Evolutionary conservation across 1,140 invertebrate genomes (phyloP), one percentile per base, ranked within the genome.

Genomic region (Acromyrmex charruanus): DNA sequence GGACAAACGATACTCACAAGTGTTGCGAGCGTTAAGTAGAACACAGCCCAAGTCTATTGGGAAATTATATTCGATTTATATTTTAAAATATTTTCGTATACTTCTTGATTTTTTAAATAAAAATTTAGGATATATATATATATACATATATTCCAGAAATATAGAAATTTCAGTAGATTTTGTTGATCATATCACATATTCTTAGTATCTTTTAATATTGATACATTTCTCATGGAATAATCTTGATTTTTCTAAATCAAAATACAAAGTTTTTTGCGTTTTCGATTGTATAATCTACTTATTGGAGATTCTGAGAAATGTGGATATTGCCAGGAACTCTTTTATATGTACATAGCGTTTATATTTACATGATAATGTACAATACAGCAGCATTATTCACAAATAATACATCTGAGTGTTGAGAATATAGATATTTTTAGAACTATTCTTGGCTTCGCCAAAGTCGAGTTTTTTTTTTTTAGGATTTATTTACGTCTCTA

Each of bases 311-410:
- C 3, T 28, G n/a, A 25, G 10, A 59, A 18, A 28, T 35, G 4
- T 35, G 4, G 35, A 2, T 14, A 21, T 39, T 9, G 18, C 18
- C 5, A 3, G 14, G 9, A 25, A 74, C 10, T 7, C 31, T 80
- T 82, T 89, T 77, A 69, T 88, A 89, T 88, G 81, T 90, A 89
- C 87, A 90, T 88, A 88, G 85, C 77, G 89, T 89, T 88, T 93
- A 90, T 93, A 94, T 94, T 94, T 94, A 93, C 91, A 94, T 88
- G 89, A 92, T 94, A 93, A 93, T 94, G 82, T 93, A 94, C 90
- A 93, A 88, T 88, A 87, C 85, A 91, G 88, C 87, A 87, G 89
- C 89, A 82, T 69, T 89, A 92, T 90, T 90, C 85, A 90, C 71
- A 90, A 81, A 86, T 85, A 86, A 87, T 66, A 61, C 88, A 82